These are phyloP conservation scores for Athetis lepigone DNA, from an alignment of 2,888 invertebrate genomes.

Conservation along the genomic window DNA sequence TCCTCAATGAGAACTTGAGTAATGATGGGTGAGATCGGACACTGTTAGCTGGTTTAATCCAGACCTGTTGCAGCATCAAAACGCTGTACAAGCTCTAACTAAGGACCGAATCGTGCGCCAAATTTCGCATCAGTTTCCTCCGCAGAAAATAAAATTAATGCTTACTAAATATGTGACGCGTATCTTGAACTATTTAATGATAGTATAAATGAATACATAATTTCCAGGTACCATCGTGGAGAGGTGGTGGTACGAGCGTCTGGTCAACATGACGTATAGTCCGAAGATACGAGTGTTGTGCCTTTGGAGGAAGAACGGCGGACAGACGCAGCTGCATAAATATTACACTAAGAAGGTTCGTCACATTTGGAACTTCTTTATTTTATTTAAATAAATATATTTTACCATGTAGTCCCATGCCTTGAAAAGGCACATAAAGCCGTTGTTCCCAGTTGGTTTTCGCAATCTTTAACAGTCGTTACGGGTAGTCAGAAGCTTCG, in stretches of 20 bases:
- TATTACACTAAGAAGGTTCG: conserved; percentile 99
- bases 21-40: too few relatives aligned
- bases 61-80: too few relatives aligned
- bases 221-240: conserved; percentile 95
- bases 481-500: too few relatives aligned
- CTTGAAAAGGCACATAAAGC: too few relatives aligned
- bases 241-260: conserved; percentile 99
- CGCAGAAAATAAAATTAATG: neutral
- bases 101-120: too few relatives aligned
- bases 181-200: neutral
- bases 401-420: too few relatives aligned
- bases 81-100: too few relatives aligned
- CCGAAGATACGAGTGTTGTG: conserved; percentile 99
- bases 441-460: too few relatives aligned
- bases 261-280: conserved; percentile 99
- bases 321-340: conserved; percentile 98
- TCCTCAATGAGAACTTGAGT: neutral
- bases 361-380: conserved; percentile 40
- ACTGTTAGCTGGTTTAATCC: too few relatives aligned
- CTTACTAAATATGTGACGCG: neutral
- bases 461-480: too few relatives aligned
- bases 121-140: too few relatives aligned
- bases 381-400: neutral
- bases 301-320: conserved; percentile 98
- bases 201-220: neutral